phyloP scores from a whole-genome alignment of 2,113 vertebrate genomes.

The Onychostoma macrolepis region DNA sequence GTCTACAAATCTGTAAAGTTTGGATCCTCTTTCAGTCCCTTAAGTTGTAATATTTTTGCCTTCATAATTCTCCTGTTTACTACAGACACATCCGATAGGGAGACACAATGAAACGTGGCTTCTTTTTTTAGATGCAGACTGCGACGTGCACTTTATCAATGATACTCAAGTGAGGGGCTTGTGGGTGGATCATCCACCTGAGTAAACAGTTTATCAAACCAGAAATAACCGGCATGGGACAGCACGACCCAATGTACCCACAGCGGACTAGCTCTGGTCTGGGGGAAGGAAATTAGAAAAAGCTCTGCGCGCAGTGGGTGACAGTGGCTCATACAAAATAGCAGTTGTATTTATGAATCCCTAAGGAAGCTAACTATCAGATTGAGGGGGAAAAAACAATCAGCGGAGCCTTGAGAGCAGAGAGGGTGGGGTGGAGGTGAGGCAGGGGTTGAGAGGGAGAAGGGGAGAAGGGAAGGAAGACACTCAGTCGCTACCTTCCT shows the following conservation, averaged over 20 bases:
- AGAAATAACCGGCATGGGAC: constrained; percentile 72
- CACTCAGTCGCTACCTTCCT: constrained; percentile 84
- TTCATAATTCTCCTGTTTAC: constrained; percentile 36
- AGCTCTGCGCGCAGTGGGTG: constrained; percentile 66
- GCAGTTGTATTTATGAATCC: constrained; percentile 69
- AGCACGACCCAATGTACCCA: constrained; percentile 43
- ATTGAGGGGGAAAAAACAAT: constrained; percentile 68
- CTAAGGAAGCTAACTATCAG: constrained; percentile 75
- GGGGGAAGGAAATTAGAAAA: constrained; percentile 67
- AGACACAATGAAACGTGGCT: constrained; percentile 41
- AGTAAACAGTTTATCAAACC: constrained; percentile 78
- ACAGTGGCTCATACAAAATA: constrained; percentile 67
- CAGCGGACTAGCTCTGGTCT: constrained; percentile 54
- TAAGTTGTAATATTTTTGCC: constrained; percentile 15
- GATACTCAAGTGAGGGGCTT: constrained; percentile 50
- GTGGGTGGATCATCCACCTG: constrained; percentile 69
- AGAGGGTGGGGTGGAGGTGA: constrained; percentile 63
- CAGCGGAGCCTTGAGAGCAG: constrained; percentile 58
- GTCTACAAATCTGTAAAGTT: not conserved
- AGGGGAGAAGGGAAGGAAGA: constrained; percentile 60
- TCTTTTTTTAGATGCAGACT: constrained; percentile 62
- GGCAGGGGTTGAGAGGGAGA: constrained; percentile 6
- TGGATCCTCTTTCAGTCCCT: not conserved
- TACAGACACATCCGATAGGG: constrained; percentile 26
- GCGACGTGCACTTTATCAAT: constrained; percentile 56